Evolutionary conservation across 2,797 vertebrate species (phyloP), one percentile per base, ranked within the genome.

Genomic region (Astyanax mexicanus): DNA sequence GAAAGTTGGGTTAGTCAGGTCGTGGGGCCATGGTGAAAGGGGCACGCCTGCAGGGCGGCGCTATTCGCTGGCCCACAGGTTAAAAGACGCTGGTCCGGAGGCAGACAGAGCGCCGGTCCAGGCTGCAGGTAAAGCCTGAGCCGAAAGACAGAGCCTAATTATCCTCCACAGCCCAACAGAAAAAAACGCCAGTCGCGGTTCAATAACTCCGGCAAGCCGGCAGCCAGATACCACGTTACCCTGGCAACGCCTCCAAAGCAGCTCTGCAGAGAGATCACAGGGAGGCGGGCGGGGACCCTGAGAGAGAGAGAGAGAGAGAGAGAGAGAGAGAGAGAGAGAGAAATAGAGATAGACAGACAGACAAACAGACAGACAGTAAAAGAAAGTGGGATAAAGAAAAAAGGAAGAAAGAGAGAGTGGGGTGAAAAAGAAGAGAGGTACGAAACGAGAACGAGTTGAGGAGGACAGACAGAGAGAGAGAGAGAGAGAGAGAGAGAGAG

Each of bases 121-220:
- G 93, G 93, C 93, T 94, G 93, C 91, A 92, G 95, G 94, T 96
- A 91, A 94, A 57, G 94, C 52, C 94, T 93, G 94, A 95, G 94
- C 96, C 95, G 94, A 15, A 93, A 97, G 95, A 97, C 95, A 94
- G 93, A 96, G 95, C 93, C 92, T 96, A 96, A 98, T 98, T 97
- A 98, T 96, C 95, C 93, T 93, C 93, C 94, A 95, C 94, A 94
- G 93, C 93, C 93, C 93, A 45, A 57, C 29, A 60, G 42, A 25
- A 57, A 55, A 52, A 79, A 94, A 94, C 5, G 94, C 95, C 93
- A 93, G 95, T 96, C 93, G 94, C 94, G 95, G 95, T 97, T 98
- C 96, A 98, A 96, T 96, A 96, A 96, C 95, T 96, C 95, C 94
- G 95, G 93, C 95, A 94, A 94, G 93, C 95, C 93, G 94, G 93